Evolutionary conservation across 2,888 invertebrate genomes (phyloP).

Genomic region (Odontocolon sp.): DNA sequence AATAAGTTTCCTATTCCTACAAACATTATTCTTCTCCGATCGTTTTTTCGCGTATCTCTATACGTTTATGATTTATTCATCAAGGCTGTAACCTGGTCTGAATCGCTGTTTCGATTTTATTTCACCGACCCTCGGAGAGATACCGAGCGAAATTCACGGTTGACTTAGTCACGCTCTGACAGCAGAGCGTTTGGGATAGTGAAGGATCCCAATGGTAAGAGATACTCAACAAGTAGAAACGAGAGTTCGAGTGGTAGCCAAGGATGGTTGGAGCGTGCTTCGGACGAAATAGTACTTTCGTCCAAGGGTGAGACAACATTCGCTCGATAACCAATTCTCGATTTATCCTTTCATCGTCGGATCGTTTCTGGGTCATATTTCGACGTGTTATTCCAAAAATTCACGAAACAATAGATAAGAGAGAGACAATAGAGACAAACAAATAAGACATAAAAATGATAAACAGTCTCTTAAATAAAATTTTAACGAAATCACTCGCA

Average conservation of each 20-base stretch:
- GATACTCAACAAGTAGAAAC: slow-evolving; percentile 59
- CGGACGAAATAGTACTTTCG: slow-evolving; percentile 1
- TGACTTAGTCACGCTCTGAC: slow-evolving; percentile 24
- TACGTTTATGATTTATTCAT: slow-evolving; percentile 43
- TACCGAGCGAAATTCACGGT: slow-evolving; percentile 19
- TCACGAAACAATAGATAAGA: neutral
- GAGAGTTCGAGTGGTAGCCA: slow-evolving; percentile 21
- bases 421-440: too few relatives aligned
- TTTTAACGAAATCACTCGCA: too few relatives aligned
- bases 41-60: slow-evolving; percentile 1
- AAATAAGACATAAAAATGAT: too few relatives aligned
- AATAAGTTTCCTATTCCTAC: neutral
- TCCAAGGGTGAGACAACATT: slow-evolving; percentile 10
- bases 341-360: neutral
- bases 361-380: neutral
- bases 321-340: slow-evolving; percentile 54
- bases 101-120: slow-evolving; percentile 20
- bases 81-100: neutral
- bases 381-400: slow-evolving; percentile 3
- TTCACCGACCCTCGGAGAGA: neutral
- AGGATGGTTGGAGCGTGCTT: slow-evolving; percentile 7
- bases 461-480: too few relatives aligned
- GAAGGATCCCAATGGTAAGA: slow-evolving; percentile 12
- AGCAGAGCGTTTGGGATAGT: neutral
- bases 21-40: slow-evolving; percentile 7